Conservation (phyloP, 1,140 invertebrate genomes). For the Atta texana region DNA sequence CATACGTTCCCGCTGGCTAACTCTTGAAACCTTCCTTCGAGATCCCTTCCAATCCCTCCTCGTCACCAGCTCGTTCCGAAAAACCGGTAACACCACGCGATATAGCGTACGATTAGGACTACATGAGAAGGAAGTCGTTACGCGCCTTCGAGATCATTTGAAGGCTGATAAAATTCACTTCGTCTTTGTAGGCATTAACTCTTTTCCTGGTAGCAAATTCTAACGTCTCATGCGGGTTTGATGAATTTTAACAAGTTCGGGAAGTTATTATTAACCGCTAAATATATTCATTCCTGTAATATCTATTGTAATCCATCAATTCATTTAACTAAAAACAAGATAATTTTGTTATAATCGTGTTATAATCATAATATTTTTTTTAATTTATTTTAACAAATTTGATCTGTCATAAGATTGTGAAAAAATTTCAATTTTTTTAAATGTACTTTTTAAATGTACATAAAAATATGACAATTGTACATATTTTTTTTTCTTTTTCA, state of each 20-base stretch:
- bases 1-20: conserved; percentile 73
- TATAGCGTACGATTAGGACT: conserved; percentile 68
- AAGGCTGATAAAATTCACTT: conserved; percentile 67
- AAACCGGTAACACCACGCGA: conserved; percentile 42
- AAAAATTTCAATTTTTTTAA: neutral
- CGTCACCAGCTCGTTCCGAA: conserved; percentile 50
- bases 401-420: neutral
- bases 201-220: conserved; percentile 8
- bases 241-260: conserved; percentile 45
- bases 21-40: conserved; percentile 63
- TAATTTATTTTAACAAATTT: neutral
- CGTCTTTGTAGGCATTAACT: conserved; percentile 48
- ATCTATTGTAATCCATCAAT: conserved; percentile 20
- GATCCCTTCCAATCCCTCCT: conserved; percentile 67
- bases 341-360: neutral
- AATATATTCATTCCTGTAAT: neutral
- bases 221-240: conserved; percentile 17
- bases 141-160: conserved; percentile 41
- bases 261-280: conserved; percentile 20
- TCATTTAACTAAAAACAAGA: conserved; percentile 13
- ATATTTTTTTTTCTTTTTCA: neutral
- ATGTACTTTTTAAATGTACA: neutral
- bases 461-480: neutral
- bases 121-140: conserved; percentile 73
- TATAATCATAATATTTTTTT: too few relatives aligned